Base-by-base conservation (phyloP, 2,797 vertebrate genomes). In the Sebastolobus alascanus region DNA sequence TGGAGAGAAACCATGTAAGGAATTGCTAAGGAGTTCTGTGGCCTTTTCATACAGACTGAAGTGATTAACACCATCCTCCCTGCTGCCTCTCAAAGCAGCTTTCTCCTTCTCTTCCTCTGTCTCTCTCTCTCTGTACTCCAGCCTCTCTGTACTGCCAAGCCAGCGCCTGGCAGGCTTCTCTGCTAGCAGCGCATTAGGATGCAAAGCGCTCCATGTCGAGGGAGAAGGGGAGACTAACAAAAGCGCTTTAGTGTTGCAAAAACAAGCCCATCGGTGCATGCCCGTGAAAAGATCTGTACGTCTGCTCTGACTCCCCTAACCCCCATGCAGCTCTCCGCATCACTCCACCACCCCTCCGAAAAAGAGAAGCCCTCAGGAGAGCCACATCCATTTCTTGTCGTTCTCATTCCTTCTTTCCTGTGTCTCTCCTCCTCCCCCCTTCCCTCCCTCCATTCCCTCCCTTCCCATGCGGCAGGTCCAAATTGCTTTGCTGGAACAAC, bases 401-500 rank as follows among this genome's bases (percentile, higher is more conserved):
- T 90, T 90, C 90, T 92, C 68, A 91, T 76, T 87, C 85, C 76
- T 81, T 73, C 67, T 87, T 86, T 84, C 59, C 74, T 88, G 64
- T 88, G 74, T 87, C 68, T 74, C 59, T 22, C 65, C 74, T 73
- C 33, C 55, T 73, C 75, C 40, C 60, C 8, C 16, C 3, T 18
- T 18, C 16, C 16, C 7, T 18, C 16, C 16, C 16, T 46, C 61
- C 35, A 63, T 74, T 68, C 77, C 77, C 69, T 79, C 46, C 43
- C 73, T 69, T 90, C 92, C 92, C 90, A 84, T 87, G 89, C 79
- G 93, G 77, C 96, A 99, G 99, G 99, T 96, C 98, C 99, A 77
- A 99, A 99, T 95, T 99, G 99, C 96, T 99, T 99, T 88, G 99
- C 99, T 79, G 99, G 99, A 96, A 98, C 98, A 33, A 99, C 97